Evolutionary conservation across 1,140 invertebrate species (phyloP).

Genomic region (Tenebrio molitor): DNA sequence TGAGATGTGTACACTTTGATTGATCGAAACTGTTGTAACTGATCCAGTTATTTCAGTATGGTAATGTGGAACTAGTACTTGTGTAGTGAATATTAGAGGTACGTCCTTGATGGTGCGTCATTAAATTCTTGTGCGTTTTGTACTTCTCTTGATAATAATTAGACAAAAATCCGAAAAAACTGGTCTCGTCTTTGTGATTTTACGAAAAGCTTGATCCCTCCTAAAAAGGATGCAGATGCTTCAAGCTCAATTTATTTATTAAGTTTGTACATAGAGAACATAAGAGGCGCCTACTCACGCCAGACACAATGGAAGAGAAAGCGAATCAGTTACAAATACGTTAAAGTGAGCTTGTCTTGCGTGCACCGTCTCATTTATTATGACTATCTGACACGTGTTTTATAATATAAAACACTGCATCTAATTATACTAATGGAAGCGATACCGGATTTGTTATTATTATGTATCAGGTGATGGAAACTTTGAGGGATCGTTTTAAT

Average conservation of each 20-base stretch:
- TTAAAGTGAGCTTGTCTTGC: constrained; percentile 44
- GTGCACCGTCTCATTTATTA: constrained; percentile 45
- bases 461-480: constrained; percentile 34
- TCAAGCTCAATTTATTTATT: constrained; percentile 38
- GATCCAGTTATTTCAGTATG: no score
- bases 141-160: no score
- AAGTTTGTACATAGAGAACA: constrained; percentile 10
- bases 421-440: constrained; percentile 34
- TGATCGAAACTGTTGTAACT: no score
- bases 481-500: constrained; percentile 25
- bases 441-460: constrained; percentile 22
- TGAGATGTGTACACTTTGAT: no score
- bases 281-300: constrained; percentile 27
- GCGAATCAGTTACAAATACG: constrained; percentile 51
- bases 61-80: no score
- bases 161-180: no score
- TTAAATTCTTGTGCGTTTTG: no score
- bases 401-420: constrained; percentile 42
- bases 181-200: not conserved
- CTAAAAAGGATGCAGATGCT: constrained; percentile 31
- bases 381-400: constrained; percentile 45
- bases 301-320: constrained; percentile 51
- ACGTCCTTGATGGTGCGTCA: no score
- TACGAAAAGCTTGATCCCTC: constrained; percentile 2
- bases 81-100: no score